These are phyloP conservation scores for Carassius auratus DNA, from an alignment of 2,113 vertebrate species.

Conservation along the genomic window DNA sequence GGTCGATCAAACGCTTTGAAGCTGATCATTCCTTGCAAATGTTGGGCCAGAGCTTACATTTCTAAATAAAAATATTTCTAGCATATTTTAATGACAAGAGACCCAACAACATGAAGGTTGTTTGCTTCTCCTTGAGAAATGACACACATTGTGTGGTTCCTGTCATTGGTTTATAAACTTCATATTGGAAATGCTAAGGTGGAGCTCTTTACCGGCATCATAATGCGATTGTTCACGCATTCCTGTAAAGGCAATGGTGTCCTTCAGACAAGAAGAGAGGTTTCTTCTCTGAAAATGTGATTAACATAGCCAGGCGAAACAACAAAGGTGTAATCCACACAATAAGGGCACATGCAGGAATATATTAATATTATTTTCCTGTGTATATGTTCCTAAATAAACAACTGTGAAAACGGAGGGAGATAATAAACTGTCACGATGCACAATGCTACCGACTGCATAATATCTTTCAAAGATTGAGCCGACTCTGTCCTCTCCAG, in stretches of 20 bases:
- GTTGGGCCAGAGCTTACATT: background rate
- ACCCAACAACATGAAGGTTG: constrained; percentile 39
- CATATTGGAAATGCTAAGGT: constrained; percentile 66
- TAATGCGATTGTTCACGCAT: constrained; percentile 75
- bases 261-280: constrained; percentile 60
- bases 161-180: constrained; percentile 43
- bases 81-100: background rate
- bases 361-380: constrained; percentile 47
- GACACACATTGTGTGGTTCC: constrained; percentile 42
- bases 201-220: constrained; percentile 60
- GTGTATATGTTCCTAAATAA: constrained; percentile 26
- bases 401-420: constrained; percentile 21
- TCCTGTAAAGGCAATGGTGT: constrained; percentile 64
- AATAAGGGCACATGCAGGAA: constrained; percentile 51
- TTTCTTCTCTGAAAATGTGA: constrained; percentile 67
- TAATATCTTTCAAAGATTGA: constrained; percentile 26
- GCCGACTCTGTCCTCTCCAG: background rate
- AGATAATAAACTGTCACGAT: constrained; percentile 41
- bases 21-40: background rate
- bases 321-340: constrained; percentile 62
- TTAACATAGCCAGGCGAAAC: constrained; percentile 66
- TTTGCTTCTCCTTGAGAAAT: constrained; percentile 62
- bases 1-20: background rate
- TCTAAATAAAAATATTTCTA: background rate
- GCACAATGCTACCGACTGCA: background rate